Percentiles rank a stretch among this genome's conserved stretches.
Conservation (phyloP, 2,888 invertebrate genomes). For the Panzeria rudis region DNA sequence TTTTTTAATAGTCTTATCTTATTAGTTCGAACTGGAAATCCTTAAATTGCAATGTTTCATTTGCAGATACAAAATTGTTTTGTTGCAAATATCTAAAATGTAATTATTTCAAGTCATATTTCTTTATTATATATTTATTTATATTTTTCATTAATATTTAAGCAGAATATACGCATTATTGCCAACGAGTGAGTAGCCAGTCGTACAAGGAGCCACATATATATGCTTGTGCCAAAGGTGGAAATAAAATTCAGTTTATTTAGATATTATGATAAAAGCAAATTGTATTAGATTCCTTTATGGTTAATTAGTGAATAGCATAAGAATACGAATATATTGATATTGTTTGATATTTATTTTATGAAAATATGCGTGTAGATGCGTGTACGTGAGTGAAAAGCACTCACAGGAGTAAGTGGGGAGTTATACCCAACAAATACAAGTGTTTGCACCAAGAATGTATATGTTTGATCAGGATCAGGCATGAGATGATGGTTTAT, state of each 20-base stretch:
- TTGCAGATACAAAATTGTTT: conserved; percentile 30
- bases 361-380: conserved; percentile 36
- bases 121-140: conserved; percentile 44
- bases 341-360: conserved; percentile 49
- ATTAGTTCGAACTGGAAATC: neutral
- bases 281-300: conserved; percentile 45
- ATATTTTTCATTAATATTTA: conserved; percentile 34
- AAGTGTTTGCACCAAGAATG: neutral
- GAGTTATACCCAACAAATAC: conserved; percentile 21
- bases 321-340: conserved; percentile 30
- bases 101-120: conserved; percentile 35
- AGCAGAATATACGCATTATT: neutral
- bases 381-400: conserved; percentile 36
- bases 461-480: neutral
- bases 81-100: neutral
- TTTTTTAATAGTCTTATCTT: conserved; percentile 2
- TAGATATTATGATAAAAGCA: conserved; percentile 4
- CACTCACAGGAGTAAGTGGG: neutral
- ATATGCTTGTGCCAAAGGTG: neutral
- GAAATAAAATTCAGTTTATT: conserved; percentile 7
- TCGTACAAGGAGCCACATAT: neutral
- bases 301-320: conserved; percentile 58
- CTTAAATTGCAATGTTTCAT: conserved; percentile 29
- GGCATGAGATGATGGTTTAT: too few relatives aligned
- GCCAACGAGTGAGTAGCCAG: neutral